phyloP scores from a whole-genome alignment of 2,797 vertebrate genomes.

The Sebastes cheni region DNA sequence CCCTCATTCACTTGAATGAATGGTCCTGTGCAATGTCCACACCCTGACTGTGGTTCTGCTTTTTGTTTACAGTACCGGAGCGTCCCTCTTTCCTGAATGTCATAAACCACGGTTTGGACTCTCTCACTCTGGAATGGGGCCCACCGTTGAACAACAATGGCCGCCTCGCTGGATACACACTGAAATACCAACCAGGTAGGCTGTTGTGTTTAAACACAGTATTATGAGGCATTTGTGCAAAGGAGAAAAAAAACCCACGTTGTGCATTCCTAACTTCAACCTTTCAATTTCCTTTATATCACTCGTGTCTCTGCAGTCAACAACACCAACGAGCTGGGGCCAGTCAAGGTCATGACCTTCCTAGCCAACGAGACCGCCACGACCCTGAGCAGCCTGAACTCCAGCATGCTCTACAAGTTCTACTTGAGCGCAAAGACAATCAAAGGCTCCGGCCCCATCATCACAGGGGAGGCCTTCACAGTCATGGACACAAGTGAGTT shows the following conservation, averaged over 20 bases:
- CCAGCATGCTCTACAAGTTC: conserved; percentile 94
- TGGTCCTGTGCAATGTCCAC: neutral
- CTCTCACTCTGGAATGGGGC: conserved; percentile 91
- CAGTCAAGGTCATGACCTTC: conserved; percentile 83
- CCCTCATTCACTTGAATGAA: neutral
- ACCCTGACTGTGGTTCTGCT: conserved; percentile 3
- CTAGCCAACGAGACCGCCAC: conserved; percentile 88
- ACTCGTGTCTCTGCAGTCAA: conserved; percentile 83
- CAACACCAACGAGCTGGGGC: conserved; percentile 88
- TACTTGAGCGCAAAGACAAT: conserved; percentile 90
- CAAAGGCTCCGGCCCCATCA: conserved; percentile 87
- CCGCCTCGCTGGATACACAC: conserved; percentile 88
- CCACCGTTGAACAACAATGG: conserved; percentile 89
- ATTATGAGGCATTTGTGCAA: neutral
- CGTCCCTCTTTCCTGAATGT: conserved; percentile 87
- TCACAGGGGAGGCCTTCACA: conserved; percentile 89
- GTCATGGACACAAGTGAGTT: conserved; percentile 92
- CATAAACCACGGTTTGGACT: conserved; percentile 84
- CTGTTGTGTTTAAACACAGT: neutral
- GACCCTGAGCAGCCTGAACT: conserved; percentile 88
- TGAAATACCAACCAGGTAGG: conserved; percentile 93
- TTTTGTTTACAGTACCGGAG: conserved; percentile 86
- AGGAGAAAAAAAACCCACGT: neutral
- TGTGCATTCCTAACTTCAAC: neutral
- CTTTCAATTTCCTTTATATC: neutral